Evolutionary conservation across 2,797 vertebrate genomes (phyloP).

Genomic region (Semotilus atromaculatus): DNA sequence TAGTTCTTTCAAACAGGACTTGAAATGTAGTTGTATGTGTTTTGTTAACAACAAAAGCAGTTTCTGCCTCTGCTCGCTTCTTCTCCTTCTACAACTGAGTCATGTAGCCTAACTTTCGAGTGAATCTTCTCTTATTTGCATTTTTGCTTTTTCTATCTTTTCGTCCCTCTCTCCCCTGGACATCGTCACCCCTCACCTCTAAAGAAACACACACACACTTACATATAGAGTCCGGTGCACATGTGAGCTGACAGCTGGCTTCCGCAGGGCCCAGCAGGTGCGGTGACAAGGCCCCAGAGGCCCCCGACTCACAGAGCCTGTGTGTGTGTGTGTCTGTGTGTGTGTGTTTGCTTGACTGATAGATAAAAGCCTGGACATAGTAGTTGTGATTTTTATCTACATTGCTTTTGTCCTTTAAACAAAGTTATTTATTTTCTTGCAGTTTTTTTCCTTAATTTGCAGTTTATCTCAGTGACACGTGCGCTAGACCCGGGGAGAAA

Average conservation of each 20-base stretch:
- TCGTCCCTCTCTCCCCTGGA: slow-evolving; percentile 34
- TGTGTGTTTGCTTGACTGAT: slow-evolving; percentile 73
- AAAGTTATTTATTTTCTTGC: slow-evolving; percentile 64
- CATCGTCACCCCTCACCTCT: slow-evolving; percentile 36
- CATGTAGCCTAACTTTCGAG: slow-evolving; percentile 29
- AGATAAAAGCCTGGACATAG: slow-evolving; percentile 74
- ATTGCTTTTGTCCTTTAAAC: slow-evolving; percentile 76
- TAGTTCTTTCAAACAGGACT: neutral
- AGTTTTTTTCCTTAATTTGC: neutral
- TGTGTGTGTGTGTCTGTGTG: slow-evolving; percentile 59
- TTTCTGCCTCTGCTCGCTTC: neutral
- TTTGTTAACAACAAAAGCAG: neutral
- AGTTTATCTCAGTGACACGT: slow-evolving; percentile 5
- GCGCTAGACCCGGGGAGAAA: neutral
- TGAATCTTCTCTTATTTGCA: slow-evolving; percentile 63
- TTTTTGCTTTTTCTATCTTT: slow-evolving; percentile 40
- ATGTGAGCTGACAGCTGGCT: slow-evolving; percentile 82
- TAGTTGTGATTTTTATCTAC: slow-evolving; percentile 63
- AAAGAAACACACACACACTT: slow-evolving; percentile 62
- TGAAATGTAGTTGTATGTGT: too few relatives aligned
- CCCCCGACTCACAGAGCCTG: slow-evolving; percentile 77
- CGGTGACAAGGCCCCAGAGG: slow-evolving; percentile 73
- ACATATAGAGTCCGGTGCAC: slow-evolving; percentile 63
- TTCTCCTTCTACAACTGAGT: slow-evolving; percentile 1
- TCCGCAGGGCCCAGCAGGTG: slow-evolving; percentile 82